These are phyloP conservation scores for Formica aserva DNA, from an alignment of 2,888 invertebrate species.

Conservation along the genomic window DNA sequence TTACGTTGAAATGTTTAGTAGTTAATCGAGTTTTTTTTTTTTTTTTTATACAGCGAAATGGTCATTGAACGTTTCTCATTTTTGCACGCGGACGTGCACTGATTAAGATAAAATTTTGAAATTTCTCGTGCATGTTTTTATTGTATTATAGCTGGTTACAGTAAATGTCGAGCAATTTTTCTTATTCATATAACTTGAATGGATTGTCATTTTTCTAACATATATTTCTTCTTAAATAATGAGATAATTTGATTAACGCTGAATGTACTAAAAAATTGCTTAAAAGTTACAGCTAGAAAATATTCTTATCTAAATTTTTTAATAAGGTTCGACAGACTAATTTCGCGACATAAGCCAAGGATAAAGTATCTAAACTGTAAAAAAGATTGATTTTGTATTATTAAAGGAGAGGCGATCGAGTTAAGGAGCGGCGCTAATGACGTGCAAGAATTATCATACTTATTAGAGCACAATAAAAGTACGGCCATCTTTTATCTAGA, in stretches of 20 bases:
- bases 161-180: background rate
- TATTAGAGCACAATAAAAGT: slow-evolving; percentile 41
- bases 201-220: background rate
- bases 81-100: background rate
- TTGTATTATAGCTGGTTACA: too few species aligned
- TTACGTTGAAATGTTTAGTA: slow-evolving; percentile 54
- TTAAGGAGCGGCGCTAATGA: slow-evolving; percentile 12
- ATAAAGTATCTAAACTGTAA: slow-evolving; percentile 32
- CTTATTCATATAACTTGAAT: background rate
- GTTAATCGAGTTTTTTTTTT: slow-evolving; percentile 48
- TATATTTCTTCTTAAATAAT: background rate
- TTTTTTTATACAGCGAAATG: slow-evolving; percentile 15
- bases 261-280: background rate
- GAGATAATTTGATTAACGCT: background rate
- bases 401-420: background rate
- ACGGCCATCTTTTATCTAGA: slow-evolving; percentile 22
- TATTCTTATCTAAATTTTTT: background rate
- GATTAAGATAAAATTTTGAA: background rate
- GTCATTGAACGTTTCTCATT: background rate
- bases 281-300: background rate
- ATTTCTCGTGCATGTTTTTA: too few species aligned
- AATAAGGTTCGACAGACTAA: background rate
- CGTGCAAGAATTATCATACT: slow-evolving; percentile 40
- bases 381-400: slow-evolving; percentile 39
- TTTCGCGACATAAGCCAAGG: background rate